A percentile compares a stretch with the other conserved stretches of the same genome.
phyloP scores from a whole-genome alignment of 2,113 vertebrate genomes.

The Xiphophorus hellerii region DNA sequence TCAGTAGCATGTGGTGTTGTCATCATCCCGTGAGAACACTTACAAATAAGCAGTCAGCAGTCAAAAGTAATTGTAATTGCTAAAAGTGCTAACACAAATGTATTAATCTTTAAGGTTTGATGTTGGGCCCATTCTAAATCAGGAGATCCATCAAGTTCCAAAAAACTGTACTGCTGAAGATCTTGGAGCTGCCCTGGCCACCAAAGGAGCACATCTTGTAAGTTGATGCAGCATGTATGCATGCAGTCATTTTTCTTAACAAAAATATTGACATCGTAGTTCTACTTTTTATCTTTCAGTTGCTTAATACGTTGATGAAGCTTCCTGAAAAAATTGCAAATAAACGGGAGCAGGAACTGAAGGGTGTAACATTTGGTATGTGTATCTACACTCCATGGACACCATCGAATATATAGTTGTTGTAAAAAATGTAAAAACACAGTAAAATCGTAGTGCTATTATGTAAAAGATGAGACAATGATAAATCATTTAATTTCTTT shows the following conservation, averaged over 20 bases:
- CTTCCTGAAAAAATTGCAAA: constrained; percentile 84
- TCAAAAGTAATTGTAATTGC: too few species aligned
- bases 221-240: neutral
- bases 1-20: too few species aligned
- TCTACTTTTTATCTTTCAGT: constrained; percentile 74
- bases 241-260: neutral
- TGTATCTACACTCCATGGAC: neutral
- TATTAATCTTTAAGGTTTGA: constrained; percentile 85
- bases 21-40: too few species aligned
- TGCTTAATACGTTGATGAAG: constrained; percentile 86
- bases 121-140: constrained; percentile 90
- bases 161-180: constrained; percentile 83
- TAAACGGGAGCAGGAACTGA: constrained; percentile 82
- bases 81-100: too few species aligned
- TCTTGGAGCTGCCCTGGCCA: constrained; percentile 83
- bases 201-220: constrained; percentile 88
- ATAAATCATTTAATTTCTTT: too few species aligned
- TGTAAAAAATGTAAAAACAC: too few species aligned
- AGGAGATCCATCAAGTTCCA: constrained; percentile 84
- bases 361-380: constrained; percentile 89
- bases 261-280: neutral
- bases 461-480: too few species aligned
- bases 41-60: too few species aligned
- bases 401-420: too few species aligned
- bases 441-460: too few species aligned